Base-by-base conservation (phyloP, 2,797 vertebrate species). In the Tenualosa thibaudeaui region DNA sequence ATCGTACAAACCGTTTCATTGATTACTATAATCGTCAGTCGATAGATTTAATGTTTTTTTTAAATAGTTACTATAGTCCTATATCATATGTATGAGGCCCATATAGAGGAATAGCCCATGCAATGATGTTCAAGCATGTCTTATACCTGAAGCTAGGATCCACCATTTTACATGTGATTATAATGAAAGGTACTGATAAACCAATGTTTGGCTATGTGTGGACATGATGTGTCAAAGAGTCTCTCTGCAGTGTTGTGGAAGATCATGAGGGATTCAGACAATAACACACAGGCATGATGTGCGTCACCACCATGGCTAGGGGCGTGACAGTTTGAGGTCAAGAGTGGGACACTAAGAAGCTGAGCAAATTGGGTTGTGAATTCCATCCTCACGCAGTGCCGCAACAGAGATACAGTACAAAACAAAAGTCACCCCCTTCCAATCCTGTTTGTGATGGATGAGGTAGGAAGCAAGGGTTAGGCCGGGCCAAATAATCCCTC, bases 401-500 rank as follows among this genome's bases (percentile, higher is more conserved):
- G 4, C 37, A 78, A 71, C 65, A 71, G 26, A 37, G 12, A 71
- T 31, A 71, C 65, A 60, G 17, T 19, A 22, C 58, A 60, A 60
- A 60, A 60, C 58, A 40, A 43, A 78, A 78, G 37, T 19, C 71
- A 46, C 71, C 37, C 40, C 17, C 40, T 78, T 43, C 71, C 19
- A 19, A 46, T 78, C 71, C 71, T 78, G 71, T 78, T 78, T 43
- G 8, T 78, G 40, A 22, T 22, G 8, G 40, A 78, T 78, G 71
- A 19, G 40, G 71, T 78, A 78, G 71, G 71, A 78, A 78, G 71
- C 71, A 2, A 17, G 3, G 71, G 40, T 19, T 43, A 43, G 40
- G 71, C 71, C 1, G 71, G 71, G 71, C 71, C 19, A 78, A 78
- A 78, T 78, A 22, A 78, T 43, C 71, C 71, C 71, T 22, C 71